These are phyloP conservation scores for Buathra laborator DNA, from an alignment of 2,888 invertebrate species.

Conservation along the genomic window DNA sequence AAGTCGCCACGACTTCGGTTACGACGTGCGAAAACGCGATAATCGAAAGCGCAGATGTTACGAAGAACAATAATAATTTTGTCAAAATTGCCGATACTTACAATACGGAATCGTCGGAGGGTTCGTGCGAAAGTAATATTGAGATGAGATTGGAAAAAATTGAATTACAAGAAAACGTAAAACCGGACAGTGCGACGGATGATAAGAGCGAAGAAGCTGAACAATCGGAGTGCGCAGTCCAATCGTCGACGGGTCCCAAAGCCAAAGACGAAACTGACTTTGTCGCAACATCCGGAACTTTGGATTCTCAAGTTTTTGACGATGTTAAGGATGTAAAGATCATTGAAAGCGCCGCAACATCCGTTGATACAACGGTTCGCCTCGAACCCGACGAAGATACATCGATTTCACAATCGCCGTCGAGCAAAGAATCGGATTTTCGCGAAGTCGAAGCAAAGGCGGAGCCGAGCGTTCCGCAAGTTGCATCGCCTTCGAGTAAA, in stretches of 20 bases:
- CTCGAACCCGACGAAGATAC: constrained; percentile 23
- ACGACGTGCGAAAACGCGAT: neutral
- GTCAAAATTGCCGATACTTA: constrained; percentile 63
- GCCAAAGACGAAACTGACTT: constrained; percentile 28
- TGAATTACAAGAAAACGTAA: constrained; percentile 39
- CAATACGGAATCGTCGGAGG: constrained; percentile 52
- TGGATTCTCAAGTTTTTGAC: constrained; percentile 4
- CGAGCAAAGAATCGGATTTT: constrained; percentile 4
- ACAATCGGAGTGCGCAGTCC: constrained; percentile 20
- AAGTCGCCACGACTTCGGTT: constrained; percentile 67
- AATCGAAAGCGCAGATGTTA: constrained; percentile 6
- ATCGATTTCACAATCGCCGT: neutral
- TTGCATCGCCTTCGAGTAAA: constrained; percentile 1
- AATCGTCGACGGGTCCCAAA: constrained; percentile 43
- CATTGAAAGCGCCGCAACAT: neutral
- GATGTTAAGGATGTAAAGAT: constrained; percentile 12
- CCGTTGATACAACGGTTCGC: constrained; percentile 27
- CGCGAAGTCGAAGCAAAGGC: neutral
- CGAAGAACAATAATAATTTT: constrained; percentile 74
- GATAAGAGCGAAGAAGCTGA: constrained; percentile 39
- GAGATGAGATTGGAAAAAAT: constrained; percentile 40
- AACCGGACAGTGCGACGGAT: constrained; percentile 13
- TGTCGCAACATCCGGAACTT: neutral
- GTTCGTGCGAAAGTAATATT: constrained; percentile 38
- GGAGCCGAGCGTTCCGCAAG: neutral